Evolutionary conservation across 2,113 vertebrate genomes (phyloP), one percentile per base, ranked within the genome.

Genomic region (Callospermophilus lateralis): DNA sequence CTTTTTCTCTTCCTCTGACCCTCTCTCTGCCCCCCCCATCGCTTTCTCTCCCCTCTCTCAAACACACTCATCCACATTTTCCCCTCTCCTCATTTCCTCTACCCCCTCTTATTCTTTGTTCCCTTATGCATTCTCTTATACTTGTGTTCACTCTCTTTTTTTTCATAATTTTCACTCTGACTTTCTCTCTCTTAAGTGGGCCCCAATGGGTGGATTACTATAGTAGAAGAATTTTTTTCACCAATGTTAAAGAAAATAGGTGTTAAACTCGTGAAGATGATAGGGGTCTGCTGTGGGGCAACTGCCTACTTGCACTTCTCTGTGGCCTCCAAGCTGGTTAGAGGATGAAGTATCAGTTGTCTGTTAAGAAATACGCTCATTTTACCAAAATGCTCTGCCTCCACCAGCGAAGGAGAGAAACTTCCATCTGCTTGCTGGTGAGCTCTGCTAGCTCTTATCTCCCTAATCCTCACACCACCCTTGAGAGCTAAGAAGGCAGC

Each of bases 401-500:
- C 73, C 13, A 51, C 89, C 51, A 84, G 74, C 63, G 55, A 96
- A 86, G 37, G 22, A 79, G n/a, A 88, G 65, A 92, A 94, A 85
- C 61, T 86, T 34, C 73, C 39, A 28, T 39, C 20, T 70, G 72
- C 89, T 45, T 39, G 19, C 89, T 42, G 45, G 90, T 63, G 53
- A 81, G 80, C 37, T 90, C 37, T 67, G 16, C 65, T 73, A 26
- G 61, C 48, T 92, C 80, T 95, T 84, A 76, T 53, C 97, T 94
- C 68, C 81, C 53, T 95, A 95, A 70, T 96, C 74, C 93, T 84
- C 72, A 77, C 32, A 58, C 65, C 34, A 88, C 77, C 53, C 32
- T 78, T 37, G 65, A 93, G 63, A 81, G 45, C 58, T 83, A 92
- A 87, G 93, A 93, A 76, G 86, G 53, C 72, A 88, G 85, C 91